These are phyloP conservation scores for Synergus itoensis DNA, from an alignment of 2,888 invertebrate genomes.

Conservation along the genomic window DNA sequence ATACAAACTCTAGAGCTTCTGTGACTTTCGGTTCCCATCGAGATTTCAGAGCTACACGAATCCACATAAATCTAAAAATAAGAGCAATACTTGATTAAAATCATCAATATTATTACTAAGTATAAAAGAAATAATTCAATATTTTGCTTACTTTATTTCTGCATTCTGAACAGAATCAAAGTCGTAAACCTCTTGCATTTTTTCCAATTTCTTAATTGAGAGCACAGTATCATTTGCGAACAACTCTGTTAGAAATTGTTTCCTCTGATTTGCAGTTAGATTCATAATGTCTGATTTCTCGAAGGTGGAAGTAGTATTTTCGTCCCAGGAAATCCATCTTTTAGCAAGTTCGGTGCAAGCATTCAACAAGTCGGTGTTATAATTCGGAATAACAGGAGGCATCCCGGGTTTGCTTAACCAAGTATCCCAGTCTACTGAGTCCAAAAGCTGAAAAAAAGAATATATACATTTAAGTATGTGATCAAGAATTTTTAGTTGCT, in stretches of 20 bases:
- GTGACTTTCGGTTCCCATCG: conserved; percentile 84
- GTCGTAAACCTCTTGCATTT: conserved; percentile 83
- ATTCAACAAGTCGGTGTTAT: conserved; percentile 84
- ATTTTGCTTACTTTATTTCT: conserved; percentile 82
- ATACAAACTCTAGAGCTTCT: conserved; percentile 87
- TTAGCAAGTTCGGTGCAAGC: conserved; percentile 81
- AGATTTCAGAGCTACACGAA: conserved; percentile 88
- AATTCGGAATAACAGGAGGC: conserved; percentile 92
- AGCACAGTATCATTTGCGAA: conserved; percentile 79
- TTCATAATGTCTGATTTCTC: conserved; percentile 79
- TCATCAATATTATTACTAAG: no score
- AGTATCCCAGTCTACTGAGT: conserved; percentile 87
- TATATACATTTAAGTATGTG: not conserved
- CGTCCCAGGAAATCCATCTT: conserved; percentile 80
- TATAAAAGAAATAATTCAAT: not conserved
- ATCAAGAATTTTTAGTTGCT: not conserved
- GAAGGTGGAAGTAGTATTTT: conserved; percentile 76
- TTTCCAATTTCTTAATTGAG: conserved; percentile 80
- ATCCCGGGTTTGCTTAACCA: conserved; percentile 93
- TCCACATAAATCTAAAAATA: conserved; percentile 83
- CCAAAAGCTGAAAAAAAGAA: conserved; percentile 53
- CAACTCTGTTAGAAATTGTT: conserved; percentile 85
- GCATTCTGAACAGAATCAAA: conserved; percentile 85
- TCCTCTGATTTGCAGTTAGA: conserved; percentile 83
- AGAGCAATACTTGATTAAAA: conserved; percentile 1